Evolutionary conservation across 2,113 vertebrate species (phyloP).

Genomic region (Bambusicola thoracicus): DNA sequence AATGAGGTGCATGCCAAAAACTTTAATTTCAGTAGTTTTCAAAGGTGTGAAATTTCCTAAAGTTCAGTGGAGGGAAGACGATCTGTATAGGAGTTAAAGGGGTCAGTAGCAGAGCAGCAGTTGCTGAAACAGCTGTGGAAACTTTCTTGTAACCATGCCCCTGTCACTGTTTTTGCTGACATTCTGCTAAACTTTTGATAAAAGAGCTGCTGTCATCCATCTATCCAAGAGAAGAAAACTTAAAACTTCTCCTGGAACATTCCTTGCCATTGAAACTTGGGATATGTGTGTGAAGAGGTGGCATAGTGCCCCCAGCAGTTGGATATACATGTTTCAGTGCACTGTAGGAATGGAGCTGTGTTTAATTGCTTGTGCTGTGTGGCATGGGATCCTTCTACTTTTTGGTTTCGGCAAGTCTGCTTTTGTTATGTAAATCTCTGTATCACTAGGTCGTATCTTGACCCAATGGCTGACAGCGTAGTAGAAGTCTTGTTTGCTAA

Average conservation of each 20-base stretch:
- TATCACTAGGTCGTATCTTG: not conserved
- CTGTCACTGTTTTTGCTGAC: conserved; percentile 23
- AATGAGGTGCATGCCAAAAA: not conserved
- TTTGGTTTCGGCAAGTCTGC: not conserved
- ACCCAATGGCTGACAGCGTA: not conserved
- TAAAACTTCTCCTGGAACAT: not conserved
- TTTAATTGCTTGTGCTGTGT: not conserved
- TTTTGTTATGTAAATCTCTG: not conserved
- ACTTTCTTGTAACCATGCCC: not conserved
- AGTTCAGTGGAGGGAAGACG: conserved; percentile 10
- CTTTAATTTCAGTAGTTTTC: conserved; percentile 35
- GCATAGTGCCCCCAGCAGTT: not conserved
- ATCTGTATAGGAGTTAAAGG: not conserved
- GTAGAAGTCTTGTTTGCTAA: not conserved
- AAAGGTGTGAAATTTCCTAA: conserved; percentile 36
- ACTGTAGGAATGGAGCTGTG: not conserved
- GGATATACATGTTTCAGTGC: not conserved
- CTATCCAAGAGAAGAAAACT: not conserved
- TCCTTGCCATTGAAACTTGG: not conserved
- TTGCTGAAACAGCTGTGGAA: conserved; percentile 8
- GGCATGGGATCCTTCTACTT: not conserved
- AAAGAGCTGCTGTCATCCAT: not conserved
- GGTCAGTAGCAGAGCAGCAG: not conserved
- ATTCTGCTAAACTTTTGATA: not conserved
- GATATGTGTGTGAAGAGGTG: not conserved